A percentile compares a stretch with the other conserved stretches of the same genome.
Conservation (phyloP, 2,113 vertebrate species). For the Pelecanus crispus region DNA sequence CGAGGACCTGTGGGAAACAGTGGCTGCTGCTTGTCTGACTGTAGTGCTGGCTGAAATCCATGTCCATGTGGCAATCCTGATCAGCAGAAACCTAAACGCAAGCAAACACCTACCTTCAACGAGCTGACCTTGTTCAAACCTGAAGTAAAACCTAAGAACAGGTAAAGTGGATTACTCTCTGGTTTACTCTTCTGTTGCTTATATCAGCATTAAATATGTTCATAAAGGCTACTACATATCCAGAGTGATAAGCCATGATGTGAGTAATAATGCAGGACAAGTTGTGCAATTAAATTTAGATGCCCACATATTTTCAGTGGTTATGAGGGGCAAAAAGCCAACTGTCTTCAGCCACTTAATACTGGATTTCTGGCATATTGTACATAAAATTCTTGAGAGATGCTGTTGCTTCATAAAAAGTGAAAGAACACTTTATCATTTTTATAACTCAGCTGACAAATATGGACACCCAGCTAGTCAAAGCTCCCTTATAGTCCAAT, state of each 20-base stretch:
- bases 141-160: constrained; percentile 42
- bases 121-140: constrained; percentile 70
- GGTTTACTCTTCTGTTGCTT: not conserved
- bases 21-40: constrained; percentile 78
- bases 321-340: not conserved
- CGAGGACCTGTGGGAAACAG: constrained; percentile 80
- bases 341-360: not conserved
- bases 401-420: not conserved
- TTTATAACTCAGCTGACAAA: not conserved
- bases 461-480: not conserved
- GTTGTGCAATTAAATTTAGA: not conserved
- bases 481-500: not conserved
- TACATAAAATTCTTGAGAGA: not conserved
- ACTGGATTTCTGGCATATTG: not conserved
- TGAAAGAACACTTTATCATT: not conserved
- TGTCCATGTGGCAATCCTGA: constrained; percentile 74
- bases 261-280: not conserved
- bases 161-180: not conserved
- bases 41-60: constrained; percentile 80
- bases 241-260: not conserved
- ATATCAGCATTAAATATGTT: not conserved
- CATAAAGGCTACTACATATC: not conserved
- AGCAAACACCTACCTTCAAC: constrained; percentile 74
- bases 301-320: not conserved
- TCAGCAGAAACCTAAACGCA: constrained; percentile 81